Base-by-base conservation (phyloP, 2,113 vertebrate species). In the Saccopteryx leptura region DNA sequence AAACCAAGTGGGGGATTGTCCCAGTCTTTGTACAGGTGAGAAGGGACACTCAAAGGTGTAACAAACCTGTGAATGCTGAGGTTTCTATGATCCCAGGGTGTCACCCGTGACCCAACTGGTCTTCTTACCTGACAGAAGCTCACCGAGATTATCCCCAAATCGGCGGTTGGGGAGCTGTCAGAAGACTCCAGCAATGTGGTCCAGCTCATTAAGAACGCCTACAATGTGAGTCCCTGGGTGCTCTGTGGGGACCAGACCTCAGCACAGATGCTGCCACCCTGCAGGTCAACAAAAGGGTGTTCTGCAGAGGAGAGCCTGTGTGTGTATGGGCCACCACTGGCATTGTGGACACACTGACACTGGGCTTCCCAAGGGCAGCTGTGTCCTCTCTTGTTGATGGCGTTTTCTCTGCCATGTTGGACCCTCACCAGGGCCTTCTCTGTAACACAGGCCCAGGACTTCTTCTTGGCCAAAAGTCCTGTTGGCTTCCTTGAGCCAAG, bases 141-240 rank as follows among this genome's bases (percentile, higher is more conserved):
- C 74, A 99, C 99, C 0, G 97, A 99, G 79, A 98, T 99, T 98
- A 99, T 99, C 95, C 99, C 99, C 7, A 99, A 99, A 97, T 99
- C 99, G 0, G 99, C 99, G 0, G 99, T 99, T 0, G 99, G 99
- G 91, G 98, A 99, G 94, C 98, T 99, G 75, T 98, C 99, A 0
- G 48, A 95, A 0, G 98, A 99, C 87, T 99, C 99, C 9, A 98
- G 92, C 80, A 99, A 99, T 31, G 99, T 99, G 61, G 98, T 99
- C 11, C 95, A 99, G 14, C 96, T 99, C 92, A 99, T 99, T 84
- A 95, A 98, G 95, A 98, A 69, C 0, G 99, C 99, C 74, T 99
- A 99, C 97, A 98, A 99, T 0, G 99, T 99, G 98, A 98, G 99
- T 98, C 85, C n/a, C 3, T 1, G 7, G 54, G 31, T 12, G 75